Percentiles rank a stretch among this genome's conserved stretches.
Conservation (phyloP, 2,888 invertebrate species). For the Diarsia dahlii region DNA sequence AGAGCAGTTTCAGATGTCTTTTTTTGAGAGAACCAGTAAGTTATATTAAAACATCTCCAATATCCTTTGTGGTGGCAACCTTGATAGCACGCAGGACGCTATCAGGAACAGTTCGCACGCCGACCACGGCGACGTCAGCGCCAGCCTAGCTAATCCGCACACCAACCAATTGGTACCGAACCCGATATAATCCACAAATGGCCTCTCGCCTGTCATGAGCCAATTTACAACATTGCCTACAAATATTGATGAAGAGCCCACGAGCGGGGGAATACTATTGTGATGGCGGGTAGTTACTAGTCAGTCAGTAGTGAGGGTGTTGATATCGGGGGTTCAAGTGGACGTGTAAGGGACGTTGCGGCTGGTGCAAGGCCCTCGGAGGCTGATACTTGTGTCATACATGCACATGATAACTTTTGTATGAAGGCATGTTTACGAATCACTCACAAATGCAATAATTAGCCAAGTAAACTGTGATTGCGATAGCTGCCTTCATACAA, state of each 20-base stretch:
- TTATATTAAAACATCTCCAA: background rate
- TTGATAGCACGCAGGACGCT: conserved; percentile 9
- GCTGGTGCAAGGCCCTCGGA: background rate
- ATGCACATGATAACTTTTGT: background rate
- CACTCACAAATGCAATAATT: background rate
- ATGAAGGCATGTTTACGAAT: background rate
- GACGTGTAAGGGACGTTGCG: background rate
- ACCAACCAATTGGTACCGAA: conserved; percentile 27
- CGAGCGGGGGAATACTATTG: background rate
- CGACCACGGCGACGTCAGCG: conserved; percentile 21
- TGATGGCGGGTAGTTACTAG: background rate
- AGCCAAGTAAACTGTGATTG: background rate
- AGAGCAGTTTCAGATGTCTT: background rate
- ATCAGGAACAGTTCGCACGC: conserved; percentile 10
- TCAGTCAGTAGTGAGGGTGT: background rate
- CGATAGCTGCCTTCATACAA: background rate
- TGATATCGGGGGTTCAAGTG: background rate
- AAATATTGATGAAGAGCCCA: conserved; percentile 15
- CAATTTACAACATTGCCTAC: conserved; percentile 28
- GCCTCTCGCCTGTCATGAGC: conserved; percentile 26
- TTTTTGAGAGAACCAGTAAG: background rate
- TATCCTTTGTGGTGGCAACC: background rate
- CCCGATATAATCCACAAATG: conserved; percentile 36
- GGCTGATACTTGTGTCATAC: background rate
- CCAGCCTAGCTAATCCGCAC: conserved; percentile 28